phyloP scores from a whole-genome alignment of 2,888 invertebrate species.

The Drosophila mimetica region DNA sequence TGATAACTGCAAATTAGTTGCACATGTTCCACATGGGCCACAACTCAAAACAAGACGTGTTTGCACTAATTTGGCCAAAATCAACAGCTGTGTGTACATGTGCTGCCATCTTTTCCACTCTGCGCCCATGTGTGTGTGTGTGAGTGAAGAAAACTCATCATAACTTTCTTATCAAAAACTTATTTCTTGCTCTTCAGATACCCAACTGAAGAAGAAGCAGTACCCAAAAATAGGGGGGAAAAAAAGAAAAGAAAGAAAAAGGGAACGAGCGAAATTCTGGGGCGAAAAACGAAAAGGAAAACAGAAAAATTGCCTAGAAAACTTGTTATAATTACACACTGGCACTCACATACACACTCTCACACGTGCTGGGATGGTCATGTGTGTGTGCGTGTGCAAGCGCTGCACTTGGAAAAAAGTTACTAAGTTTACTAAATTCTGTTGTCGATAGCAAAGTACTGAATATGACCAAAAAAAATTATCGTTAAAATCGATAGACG shows the following conservation, averaged over 20 bases:
- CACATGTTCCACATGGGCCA: constrained; percentile 67
- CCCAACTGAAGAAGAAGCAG: constrained; percentile 19
- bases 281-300: constrained; percentile 35
- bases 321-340: constrained; percentile 75
- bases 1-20: constrained; percentile 75
- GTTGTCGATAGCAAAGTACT: too few relatives aligned
- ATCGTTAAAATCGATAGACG: too few relatives aligned
- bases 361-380: constrained; percentile 39
- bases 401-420: too few relatives aligned
- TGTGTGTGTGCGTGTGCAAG: constrained; percentile 25
- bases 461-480: too few relatives aligned
- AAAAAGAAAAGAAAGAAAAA: constrained; percentile 22
- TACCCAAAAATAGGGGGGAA: constrained; percentile 18
- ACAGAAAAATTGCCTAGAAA: constrained; percentile 69
- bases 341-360: constrained; percentile 11
- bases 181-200: constrained; percentile 65
- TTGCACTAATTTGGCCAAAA: constrained; percentile 79
- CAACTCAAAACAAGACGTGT: constrained; percentile 72
- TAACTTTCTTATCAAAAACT: constrained; percentile 80
- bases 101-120: constrained; percentile 17
- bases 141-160: constrained; percentile 72
- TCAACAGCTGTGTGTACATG: constrained; percentile 76
- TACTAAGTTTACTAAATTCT: too few relatives aligned
- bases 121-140: constrained; percentile 26
- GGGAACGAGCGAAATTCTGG: constrained; percentile 1